Conservation (phyloP, 2,888 invertebrate species). For the Tenthredo amoena region DNA sequence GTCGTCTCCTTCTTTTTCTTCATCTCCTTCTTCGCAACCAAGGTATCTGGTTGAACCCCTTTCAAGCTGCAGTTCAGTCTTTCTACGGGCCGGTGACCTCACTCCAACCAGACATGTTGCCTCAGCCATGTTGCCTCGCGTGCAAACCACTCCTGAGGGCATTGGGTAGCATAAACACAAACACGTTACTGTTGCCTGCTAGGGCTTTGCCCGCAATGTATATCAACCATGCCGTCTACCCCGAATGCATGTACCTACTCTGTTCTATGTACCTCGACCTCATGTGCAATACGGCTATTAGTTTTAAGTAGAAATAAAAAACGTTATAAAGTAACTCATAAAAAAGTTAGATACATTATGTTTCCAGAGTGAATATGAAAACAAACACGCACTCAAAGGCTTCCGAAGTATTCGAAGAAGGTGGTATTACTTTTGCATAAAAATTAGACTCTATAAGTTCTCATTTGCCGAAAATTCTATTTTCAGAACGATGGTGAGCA, state of each 20-base stretch:
- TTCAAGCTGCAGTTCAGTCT: background rate
- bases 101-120: background rate
- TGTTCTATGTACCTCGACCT: background rate
- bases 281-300: background rate
- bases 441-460: too few species aligned
- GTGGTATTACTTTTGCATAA: too few species aligned
- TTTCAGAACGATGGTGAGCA: too few species aligned
- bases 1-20: constrained; percentile 27
- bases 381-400: too few species aligned
- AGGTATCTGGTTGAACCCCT: background rate
- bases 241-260: constrained; percentile 13
- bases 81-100: background rate
- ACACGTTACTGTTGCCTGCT: constrained; percentile 6
- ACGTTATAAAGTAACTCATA: background rate
- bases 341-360: background rate
- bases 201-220: background rate
- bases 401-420: too few species aligned
- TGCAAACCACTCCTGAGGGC: constrained; percentile 41
- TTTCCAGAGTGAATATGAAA: background rate
- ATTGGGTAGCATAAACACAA: constrained; percentile 46
- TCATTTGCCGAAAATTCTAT: too few species aligned
- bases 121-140: constrained; percentile 24
- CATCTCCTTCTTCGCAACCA: background rate
- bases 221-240: background rate
- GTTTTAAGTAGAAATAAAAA: constrained; percentile 6